Conservation (phyloP, 2,113 vertebrate species). For the Indri indri region DNA sequence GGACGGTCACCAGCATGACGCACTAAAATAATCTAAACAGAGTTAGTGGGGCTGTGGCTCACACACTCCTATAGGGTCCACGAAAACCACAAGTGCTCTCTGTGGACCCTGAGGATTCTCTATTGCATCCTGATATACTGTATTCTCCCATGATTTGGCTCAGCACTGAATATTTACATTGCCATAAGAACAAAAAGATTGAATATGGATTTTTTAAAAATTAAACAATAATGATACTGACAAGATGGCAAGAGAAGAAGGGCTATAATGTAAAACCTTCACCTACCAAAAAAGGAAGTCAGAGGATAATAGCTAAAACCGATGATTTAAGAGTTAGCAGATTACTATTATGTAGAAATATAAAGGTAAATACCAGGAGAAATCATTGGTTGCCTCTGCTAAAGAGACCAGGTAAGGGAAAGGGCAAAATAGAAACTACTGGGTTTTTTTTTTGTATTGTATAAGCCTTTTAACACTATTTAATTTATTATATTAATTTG, state of each 20-base stretch:
- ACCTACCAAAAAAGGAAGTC: not conserved
- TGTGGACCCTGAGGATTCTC: not conserved
- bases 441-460: not conserved
- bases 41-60: not conserved
- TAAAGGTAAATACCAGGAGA: not conserved
- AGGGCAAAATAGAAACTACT: not conserved
- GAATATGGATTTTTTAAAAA: not conserved
- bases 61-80: not conserved
- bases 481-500: not conserved
- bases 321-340: not conserved
- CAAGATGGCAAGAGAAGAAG: not conserved
- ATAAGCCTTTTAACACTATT: not conserved
- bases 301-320: not conserved
- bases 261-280: not conserved
- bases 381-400: not conserved
- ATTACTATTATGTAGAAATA: not conserved
- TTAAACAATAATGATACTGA: slow-evolving; percentile 9
- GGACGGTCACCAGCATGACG: not conserved
- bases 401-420: not conserved
- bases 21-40: not conserved
- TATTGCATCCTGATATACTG: not conserved
- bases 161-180: not conserved
- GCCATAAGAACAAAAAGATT: not conserved
- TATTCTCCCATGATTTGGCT: not conserved
- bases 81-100: not conserved